A percentile compares a stretch with the other conserved stretches of the same genome.
phyloP scores from a whole-genome alignment of 2,113 vertebrate species.

The Lanius collurio region DNA sequence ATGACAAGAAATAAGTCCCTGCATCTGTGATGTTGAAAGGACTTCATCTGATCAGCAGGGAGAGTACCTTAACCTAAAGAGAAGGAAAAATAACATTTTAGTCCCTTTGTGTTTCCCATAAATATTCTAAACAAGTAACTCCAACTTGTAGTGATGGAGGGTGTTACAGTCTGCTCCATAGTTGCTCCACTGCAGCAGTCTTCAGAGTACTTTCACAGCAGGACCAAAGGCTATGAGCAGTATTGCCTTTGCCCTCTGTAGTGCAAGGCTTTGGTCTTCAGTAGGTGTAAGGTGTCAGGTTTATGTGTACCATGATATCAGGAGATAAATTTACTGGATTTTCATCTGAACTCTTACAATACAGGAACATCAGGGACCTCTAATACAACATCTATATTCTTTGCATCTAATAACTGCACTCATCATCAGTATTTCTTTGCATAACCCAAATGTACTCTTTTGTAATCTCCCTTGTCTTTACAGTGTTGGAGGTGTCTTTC shows the following conservation, averaged over 20 bases:
- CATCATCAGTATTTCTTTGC: not conserved
- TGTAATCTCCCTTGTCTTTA: not conserved
- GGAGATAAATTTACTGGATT: not conserved
- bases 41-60: not conserved
- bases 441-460: not conserved
- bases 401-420: not conserved
- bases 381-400: not conserved
- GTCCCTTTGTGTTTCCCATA: not conserved
- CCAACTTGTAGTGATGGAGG: not conserved
- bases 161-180: not conserved
- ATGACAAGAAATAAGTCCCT: not conserved
- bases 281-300: not conserved
- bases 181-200: not conserved
- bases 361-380: not conserved
- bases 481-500: not conserved
- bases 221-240: not conserved
- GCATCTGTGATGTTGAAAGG: not conserved
- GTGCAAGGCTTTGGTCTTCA: not conserved
- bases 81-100: not conserved
- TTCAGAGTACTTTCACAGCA: not conserved
- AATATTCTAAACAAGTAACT: not conserved
- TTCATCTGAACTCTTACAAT: not conserved
- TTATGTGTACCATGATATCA: not conserved
- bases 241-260: not conserved
- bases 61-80: not conserved